phyloP scores from a whole-genome alignment of 2,888 invertebrate genomes.

The Cephus pygmeus region DNA sequence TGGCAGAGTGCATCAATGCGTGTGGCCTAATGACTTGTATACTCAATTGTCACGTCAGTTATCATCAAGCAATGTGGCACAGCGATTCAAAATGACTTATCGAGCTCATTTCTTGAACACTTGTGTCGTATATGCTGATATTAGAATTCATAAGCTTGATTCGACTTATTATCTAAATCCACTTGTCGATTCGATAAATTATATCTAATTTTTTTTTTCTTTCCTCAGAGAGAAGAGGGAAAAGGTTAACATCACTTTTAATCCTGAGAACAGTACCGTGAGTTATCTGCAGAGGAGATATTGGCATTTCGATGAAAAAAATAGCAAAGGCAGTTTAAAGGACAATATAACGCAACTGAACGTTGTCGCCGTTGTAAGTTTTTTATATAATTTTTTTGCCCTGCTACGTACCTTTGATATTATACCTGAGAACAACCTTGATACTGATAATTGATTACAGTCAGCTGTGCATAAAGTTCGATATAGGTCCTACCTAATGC shows the following conservation, averaged over 20 bases:
- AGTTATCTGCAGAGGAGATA: conserved; percentile 75
- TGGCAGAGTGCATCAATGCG: background rate
- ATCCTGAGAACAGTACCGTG: conserved; percentile 78
- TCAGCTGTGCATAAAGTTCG: conserved; percentile 72
- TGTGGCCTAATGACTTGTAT: background rate
- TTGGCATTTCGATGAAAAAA: conserved; percentile 77
- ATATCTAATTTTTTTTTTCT: background rate
- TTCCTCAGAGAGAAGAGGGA: conserved; percentile 72
- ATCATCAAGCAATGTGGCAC: conserved; percentile 50
- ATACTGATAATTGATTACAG: conserved; percentile 50
- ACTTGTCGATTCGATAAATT: background rate
- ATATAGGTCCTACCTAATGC: conserved; percentile 71
- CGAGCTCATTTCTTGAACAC: background rate
- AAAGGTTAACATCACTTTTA: conserved; percentile 80
- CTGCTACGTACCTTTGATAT: background rate
- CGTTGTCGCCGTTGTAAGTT: conserved; percentile 80
- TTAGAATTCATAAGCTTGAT: background rate
- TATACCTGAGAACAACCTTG: background rate
- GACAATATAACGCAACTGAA: conserved; percentile 82
- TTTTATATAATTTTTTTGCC: background rate
- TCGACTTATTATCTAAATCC: background rate
- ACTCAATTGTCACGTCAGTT: conserved; percentile 56
- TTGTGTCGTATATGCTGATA: background rate
- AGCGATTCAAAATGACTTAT: conserved; percentile 4
- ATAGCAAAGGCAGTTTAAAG: conserved; percentile 75